phyloP scores from a whole-genome alignment of 2,797 vertebrate genomes.

The Gobio occitaniae region DNA sequence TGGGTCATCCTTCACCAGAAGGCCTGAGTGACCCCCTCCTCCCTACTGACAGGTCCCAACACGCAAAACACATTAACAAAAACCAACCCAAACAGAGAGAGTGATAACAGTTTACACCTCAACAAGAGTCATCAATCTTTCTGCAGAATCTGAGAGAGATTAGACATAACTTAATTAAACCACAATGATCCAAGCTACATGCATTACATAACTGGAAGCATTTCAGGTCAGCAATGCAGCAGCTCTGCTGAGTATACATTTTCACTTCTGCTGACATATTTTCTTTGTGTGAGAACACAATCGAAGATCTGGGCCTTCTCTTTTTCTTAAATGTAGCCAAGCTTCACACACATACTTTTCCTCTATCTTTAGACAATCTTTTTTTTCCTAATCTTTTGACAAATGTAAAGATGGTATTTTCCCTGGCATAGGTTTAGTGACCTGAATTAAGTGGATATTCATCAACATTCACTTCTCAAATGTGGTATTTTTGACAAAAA shows the following conservation, averaged over 20 bases:
- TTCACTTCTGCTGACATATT: conserved; percentile 34
- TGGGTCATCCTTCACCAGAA: conserved; percentile 17
- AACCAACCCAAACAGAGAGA: conserved; percentile 6
- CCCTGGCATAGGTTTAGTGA: conserved; percentile 1
- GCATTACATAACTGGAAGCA: conserved; percentile 35
- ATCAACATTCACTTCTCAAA: conserved; percentile 7
- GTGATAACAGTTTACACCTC: conserved; percentile 18
- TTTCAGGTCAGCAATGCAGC: conserved; percentile 15
- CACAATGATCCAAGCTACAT: conserved; percentile 15
- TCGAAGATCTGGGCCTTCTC: background rate
- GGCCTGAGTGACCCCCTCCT: background rate
- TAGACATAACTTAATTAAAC: conserved; percentile 25
- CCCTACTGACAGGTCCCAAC: conserved; percentile 1
- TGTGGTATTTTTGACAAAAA: conserved; percentile 31
- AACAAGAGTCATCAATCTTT: conserved; percentile 24
- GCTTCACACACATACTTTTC: background rate
- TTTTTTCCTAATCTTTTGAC: background rate
- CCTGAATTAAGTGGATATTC: background rate
- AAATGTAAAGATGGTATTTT: background rate
- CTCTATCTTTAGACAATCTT: no score
- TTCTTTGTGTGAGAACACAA: conserved; percentile 28
- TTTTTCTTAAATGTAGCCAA: background rate
- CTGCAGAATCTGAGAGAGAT: background rate
- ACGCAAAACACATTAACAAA: conserved; percentile 20
- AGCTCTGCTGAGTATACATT: conserved; percentile 25